These are phyloP conservation scores for Leptinotarsa texana DNA, from an alignment of 1,140 invertebrate genomes.

Conservation along the genomic window DNA sequence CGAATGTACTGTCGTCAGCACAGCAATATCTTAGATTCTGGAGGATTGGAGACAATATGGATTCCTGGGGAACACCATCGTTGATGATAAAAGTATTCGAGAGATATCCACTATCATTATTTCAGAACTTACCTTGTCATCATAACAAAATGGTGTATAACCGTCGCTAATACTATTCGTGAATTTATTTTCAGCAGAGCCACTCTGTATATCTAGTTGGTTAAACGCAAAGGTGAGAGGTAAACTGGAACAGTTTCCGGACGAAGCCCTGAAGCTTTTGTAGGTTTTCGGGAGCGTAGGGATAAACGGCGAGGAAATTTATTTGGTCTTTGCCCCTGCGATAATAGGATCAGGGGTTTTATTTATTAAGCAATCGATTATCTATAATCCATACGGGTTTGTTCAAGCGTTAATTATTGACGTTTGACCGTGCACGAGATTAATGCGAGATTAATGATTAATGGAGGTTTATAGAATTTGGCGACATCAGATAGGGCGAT, in stretches of 20 bases:
- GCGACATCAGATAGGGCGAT: neutral
- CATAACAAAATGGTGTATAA: no score
- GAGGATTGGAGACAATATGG: no score
- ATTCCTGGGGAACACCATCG: no score
- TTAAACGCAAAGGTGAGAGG: conserved; percentile 12
- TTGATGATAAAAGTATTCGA: no score
- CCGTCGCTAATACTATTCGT: no score
- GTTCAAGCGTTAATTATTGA: conserved; percentile 41
- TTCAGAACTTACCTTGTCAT: no score
- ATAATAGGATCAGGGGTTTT: conserved; percentile 48
- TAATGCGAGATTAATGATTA: conserved; percentile 14
- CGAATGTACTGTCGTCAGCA: no score
- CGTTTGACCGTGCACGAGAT: conserved; percentile 34
- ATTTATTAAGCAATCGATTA: conserved; percentile 49
- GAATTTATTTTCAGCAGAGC: neutral
- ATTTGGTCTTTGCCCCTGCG: conserved; percentile 45
- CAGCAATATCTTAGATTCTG: no score
- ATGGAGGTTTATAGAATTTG: neutral
- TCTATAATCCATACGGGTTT: conserved; percentile 41
- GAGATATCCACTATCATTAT: no score
- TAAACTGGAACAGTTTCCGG: conserved; percentile 8
- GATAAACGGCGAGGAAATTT: conserved; percentile 39
- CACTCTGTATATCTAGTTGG: neutral
- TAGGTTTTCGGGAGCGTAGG: conserved; percentile 39
- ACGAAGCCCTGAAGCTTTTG: conserved; percentile 26